Conservation (phyloP, 2,888 invertebrate genomes). For the Chymomyza caudatula region DNA sequence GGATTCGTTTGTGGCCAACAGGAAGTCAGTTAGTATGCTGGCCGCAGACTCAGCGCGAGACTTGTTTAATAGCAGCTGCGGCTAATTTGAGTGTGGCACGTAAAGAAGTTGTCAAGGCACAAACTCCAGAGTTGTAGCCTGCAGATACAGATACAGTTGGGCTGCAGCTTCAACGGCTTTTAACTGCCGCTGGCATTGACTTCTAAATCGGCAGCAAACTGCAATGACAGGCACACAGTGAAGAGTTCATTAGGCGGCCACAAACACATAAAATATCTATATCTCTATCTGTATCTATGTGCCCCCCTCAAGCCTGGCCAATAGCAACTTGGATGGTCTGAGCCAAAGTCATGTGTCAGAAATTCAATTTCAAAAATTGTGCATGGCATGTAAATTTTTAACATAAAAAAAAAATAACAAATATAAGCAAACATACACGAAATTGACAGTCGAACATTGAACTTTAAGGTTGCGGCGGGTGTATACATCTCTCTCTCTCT, state of each 20-base stretch:
- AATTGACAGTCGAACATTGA: slow-evolving; percentile 56
- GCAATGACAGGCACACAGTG: slow-evolving; percentile 40
- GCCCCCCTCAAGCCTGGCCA: background rate
- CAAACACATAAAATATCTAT: background rate
- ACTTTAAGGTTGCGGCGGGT: slow-evolving; percentile 32
- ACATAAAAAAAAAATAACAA: background rate
- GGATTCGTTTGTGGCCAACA: slow-evolving; percentile 32
- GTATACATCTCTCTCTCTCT: background rate
- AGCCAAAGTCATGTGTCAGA: slow-evolving; percentile 52
- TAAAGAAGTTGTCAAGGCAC: slow-evolving; percentile 42
- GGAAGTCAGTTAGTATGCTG: slow-evolving; percentile 8
- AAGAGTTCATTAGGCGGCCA: slow-evolving; percentile 64
- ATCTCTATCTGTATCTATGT: too few relatives aligned
- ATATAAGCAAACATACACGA: background rate
- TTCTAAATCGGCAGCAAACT: slow-evolving; percentile 23
- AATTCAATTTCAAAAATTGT: slow-evolving; percentile 38
- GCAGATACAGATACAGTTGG: background rate
- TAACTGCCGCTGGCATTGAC: slow-evolving; percentile 5
- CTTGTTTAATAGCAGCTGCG: slow-evolving; percentile 47
- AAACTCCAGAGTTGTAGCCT: background rate
- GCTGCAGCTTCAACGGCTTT: slow-evolving; percentile 12
- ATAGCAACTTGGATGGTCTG: slow-evolving; percentile 47
- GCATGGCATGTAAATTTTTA: background rate
- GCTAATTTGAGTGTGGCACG: slow-evolving; percentile 19
- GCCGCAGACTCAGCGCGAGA: background rate